These are phyloP conservation scores for Nanger granti DNA, from an alignment of 2,113 vertebrate species.

Conservation along the genomic window DNA sequence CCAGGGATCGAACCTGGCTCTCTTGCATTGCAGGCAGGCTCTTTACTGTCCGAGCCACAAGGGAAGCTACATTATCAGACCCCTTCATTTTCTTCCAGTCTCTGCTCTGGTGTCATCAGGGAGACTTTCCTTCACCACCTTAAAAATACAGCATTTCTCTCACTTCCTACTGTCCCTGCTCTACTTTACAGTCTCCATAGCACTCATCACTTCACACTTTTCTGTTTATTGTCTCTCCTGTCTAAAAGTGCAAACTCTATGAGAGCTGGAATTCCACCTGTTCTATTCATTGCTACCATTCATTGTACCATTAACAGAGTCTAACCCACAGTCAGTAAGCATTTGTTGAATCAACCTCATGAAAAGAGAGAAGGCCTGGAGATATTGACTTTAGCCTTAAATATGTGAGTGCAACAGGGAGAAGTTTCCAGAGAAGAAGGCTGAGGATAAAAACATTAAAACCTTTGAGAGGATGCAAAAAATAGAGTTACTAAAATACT, in stretches of 20 bases:
- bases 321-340: not conserved
- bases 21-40: not conserved
- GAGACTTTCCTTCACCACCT: not conserved
- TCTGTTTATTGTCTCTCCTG: not conserved
- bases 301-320: not conserved
- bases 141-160: not conserved
- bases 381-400: not conserved
- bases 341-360: not conserved
- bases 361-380: not conserved
- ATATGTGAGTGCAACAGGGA: not conserved
- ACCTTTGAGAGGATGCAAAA: not conserved
- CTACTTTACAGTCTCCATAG: not conserved
- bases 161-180: not conserved
- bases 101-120: not conserved
- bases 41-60: not conserved
- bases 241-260: not conserved
- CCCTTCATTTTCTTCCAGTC: not conserved
- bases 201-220: not conserved
- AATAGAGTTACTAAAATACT: not conserved
- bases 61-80: not conserved
- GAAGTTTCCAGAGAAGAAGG: not conserved
- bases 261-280: not conserved
- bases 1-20: not conserved
- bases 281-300: not conserved
- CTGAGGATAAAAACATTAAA: not conserved